Evolutionary conservation across 2,113 vertebrate genomes (phyloP).

Genomic region (Camelus bactrianus): DNA sequence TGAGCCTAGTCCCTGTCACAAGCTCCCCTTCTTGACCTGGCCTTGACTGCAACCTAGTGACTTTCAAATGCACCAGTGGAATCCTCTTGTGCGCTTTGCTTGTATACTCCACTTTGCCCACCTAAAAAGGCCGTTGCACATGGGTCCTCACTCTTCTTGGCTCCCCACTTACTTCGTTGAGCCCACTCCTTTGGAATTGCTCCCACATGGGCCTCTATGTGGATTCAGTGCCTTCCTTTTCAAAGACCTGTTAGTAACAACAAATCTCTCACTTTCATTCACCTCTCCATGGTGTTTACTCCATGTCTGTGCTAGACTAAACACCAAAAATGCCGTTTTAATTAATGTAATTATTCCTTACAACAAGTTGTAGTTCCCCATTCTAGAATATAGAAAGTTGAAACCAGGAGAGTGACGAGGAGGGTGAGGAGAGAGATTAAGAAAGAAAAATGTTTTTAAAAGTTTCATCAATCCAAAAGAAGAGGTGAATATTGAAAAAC

Average conservation of each 20-base stretch:
- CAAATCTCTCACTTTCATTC: neutral
- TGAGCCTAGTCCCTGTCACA: neutral
- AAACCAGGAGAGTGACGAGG: neutral
- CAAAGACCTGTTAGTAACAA: too few species aligned
- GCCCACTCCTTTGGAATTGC: too few species aligned
- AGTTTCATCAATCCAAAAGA: neutral
- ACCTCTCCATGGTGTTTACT: neutral
- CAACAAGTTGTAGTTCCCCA: neutral
- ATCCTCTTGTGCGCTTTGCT: neutral
- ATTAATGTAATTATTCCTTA: neutral
- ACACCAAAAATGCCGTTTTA: too few species aligned
- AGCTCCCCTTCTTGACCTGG: neutral
- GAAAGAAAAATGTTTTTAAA: too few species aligned
- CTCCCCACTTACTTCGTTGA: neutral
- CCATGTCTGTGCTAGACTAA: neutral
- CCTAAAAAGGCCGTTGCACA: neutral
- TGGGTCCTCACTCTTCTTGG: neutral
- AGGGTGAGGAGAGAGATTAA: neutral
- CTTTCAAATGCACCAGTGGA: too few species aligned
- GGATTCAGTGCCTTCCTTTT: neutral
- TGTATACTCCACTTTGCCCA: too few species aligned
- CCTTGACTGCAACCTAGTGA: neutral
- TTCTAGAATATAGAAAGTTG: neutral
- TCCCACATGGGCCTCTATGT: neutral
- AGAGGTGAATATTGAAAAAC: neutral